Evolutionary conservation across 1,140 invertebrate species (phyloP).

Genomic region (Ips typographus): DNA sequence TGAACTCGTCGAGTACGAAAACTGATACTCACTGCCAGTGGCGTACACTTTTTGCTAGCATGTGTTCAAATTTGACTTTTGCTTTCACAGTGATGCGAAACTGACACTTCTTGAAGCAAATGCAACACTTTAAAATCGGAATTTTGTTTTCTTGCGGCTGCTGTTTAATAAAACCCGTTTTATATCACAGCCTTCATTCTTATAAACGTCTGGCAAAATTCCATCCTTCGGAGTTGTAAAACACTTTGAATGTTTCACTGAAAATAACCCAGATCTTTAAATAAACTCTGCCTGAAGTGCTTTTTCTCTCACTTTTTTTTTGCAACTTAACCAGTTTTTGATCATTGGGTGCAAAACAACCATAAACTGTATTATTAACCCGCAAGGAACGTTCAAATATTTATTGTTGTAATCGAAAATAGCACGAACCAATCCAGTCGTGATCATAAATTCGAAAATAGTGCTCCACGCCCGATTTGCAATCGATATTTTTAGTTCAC

Average conservation of each 20-base stretch:
- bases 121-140: conserved; percentile 3
- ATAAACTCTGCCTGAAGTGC: conserved; percentile 8
- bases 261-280: conserved; percentile 31
- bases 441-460: conserved; percentile 6
- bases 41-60: no score
- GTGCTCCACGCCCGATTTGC: background rate
- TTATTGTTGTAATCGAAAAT: conserved; percentile 12
- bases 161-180: conserved; percentile 31
- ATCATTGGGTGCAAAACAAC: background rate
- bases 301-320: background rate
- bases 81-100: no score
- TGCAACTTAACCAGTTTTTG: background rate
- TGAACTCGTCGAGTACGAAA: no score
- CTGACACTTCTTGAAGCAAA: background rate
- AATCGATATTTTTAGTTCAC: conserved; percentile 5
- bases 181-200: conserved; percentile 28
- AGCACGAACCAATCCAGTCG: background rate
- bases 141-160: conserved; percentile 10
- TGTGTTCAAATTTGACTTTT: no score
- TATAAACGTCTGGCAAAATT: conserved; percentile 29
- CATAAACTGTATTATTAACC: conserved; percentile 11
- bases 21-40: no score
- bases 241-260: conserved; percentile 30
- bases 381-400: background rate
- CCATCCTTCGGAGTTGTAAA: conserved; percentile 27